phyloP scores from a whole-genome alignment of 2,797 vertebrate species.

The Adelosebastes latens region DNA sequence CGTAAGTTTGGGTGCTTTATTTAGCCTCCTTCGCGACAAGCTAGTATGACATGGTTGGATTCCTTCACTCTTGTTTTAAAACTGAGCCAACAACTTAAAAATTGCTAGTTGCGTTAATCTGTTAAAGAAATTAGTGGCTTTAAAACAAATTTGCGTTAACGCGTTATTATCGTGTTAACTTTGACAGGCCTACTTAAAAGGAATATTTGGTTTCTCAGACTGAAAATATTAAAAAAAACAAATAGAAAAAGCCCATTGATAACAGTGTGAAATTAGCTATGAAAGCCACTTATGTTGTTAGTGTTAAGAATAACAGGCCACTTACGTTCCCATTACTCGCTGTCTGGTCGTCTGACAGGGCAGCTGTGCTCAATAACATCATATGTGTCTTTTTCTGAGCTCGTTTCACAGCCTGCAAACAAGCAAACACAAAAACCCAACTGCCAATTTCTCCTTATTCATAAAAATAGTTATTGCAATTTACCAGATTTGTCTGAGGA shows the following conservation, averaged over 20 bases:
- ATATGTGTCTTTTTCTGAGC: constrained; percentile 48
- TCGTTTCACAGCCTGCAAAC: constrained; percentile 64
- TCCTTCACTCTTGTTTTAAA: too few species aligned
- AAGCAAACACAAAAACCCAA: background rate
- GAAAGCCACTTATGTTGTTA: background rate
- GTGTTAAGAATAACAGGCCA: background rate
- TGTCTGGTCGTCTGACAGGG: constrained; percentile 5
- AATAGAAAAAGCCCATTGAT: background rate
- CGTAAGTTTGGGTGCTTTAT: too few species aligned
- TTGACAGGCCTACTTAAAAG: too few species aligned
- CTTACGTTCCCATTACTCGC: constrained; percentile 28
- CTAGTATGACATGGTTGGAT: too few species aligned
- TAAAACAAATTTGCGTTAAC: too few species aligned
- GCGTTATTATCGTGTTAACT: too few species aligned
- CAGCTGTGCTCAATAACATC: constrained; percentile 8
- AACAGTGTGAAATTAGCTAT: background rate
- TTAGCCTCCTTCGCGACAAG: too few species aligned
- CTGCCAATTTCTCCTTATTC: background rate
- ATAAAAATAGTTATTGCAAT: background rate
- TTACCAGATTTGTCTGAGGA: background rate
- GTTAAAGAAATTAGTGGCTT: too few species aligned
- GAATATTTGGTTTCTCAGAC: background rate
- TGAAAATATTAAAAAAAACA: background rate
- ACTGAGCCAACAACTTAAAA: too few species aligned
- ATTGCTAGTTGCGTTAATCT: too few species aligned